phyloP scores from a whole-genome alignment of 2,888 invertebrate genomes.

The Clostera curtula region DNA sequence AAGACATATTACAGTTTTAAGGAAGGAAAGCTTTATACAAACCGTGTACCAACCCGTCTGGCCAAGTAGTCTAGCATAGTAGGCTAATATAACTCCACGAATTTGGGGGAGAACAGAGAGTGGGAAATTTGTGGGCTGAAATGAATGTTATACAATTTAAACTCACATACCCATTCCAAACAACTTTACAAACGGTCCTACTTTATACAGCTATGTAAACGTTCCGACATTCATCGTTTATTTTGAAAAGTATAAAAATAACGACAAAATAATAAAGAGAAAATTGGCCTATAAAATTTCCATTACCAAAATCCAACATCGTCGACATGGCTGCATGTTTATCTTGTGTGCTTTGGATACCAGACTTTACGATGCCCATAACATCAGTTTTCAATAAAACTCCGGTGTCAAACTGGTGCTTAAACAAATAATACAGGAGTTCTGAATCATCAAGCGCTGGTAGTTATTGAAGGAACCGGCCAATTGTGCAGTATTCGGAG shows the following conservation, averaged over 20 bases:
- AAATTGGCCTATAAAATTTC: constrained; percentile 49
- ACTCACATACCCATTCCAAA: no score
- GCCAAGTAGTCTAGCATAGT: no score
- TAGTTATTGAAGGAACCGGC: no score
- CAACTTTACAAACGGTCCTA: constrained; percentile 8
- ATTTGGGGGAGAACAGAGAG: no score
- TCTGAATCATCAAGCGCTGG: constrained; percentile 32
- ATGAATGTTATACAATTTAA: no score
- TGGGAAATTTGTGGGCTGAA: no score
- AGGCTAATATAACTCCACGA: no score
- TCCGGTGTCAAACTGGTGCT: constrained; percentile 34
- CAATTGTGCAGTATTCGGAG: no score
- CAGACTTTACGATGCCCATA: constrained; percentile 49
- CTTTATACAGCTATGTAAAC: constrained; percentile 10
- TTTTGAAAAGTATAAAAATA: constrained; percentile 24
- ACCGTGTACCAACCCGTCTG: no score
- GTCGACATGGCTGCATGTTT: constrained; percentile 36
- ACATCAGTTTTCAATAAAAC: constrained; percentile 55
- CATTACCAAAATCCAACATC: constrained; percentile 35
- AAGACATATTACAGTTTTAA: no score
- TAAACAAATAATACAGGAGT: constrained; percentile 44
- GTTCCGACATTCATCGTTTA: constrained; percentile 18
- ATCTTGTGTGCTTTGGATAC: constrained; percentile 41
- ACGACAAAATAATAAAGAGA: constrained; percentile 35
- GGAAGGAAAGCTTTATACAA: no score